Evolutionary conservation across 2,888 invertebrate species (phyloP).

Genomic region (Oscheius myriophilus): DNA sequence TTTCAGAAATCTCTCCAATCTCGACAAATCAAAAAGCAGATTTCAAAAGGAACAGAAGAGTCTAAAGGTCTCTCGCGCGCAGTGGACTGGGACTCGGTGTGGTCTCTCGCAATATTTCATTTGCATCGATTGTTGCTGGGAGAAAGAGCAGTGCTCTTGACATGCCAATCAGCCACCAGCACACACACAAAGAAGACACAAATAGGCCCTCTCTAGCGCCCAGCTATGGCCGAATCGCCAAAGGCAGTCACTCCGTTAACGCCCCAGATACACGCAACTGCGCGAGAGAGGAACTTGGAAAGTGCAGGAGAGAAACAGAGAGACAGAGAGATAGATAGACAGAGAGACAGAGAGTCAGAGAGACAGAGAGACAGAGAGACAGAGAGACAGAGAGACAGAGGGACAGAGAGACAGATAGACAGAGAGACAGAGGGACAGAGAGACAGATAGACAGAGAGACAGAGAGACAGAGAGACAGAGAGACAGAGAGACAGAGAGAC

Average conservation of each 20-base stretch:
- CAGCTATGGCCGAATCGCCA: not conserved
- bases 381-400: slow-evolving; percentile 5
- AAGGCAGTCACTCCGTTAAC: not conserved
- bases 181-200: slow-evolving; percentile 1
- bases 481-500: not conserved
- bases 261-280: not conserved
- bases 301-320: not conserved
- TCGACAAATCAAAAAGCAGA: too few relatives aligned
- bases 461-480: not conserved
- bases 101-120: slow-evolving; percentile 12
- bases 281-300: slow-evolving; percentile 2
- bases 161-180: not conserved
- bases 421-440: slow-evolving; percentile 5
- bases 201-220: not conserved
- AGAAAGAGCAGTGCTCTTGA: not conserved
- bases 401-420: not conserved
- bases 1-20: too few relatives aligned
- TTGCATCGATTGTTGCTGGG: slow-evolving; percentile 9
- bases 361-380: not conserved
- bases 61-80: too few relatives aligned
- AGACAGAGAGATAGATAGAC: slow-evolving; percentile 7
- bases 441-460: not conserved
- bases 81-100: not conserved
- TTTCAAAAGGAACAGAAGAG: too few relatives aligned
- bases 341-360: not conserved